Evolutionary conservation across 2,797 vertebrate genomes (phyloP).

Genomic region (Bufotes viridis): DNA sequence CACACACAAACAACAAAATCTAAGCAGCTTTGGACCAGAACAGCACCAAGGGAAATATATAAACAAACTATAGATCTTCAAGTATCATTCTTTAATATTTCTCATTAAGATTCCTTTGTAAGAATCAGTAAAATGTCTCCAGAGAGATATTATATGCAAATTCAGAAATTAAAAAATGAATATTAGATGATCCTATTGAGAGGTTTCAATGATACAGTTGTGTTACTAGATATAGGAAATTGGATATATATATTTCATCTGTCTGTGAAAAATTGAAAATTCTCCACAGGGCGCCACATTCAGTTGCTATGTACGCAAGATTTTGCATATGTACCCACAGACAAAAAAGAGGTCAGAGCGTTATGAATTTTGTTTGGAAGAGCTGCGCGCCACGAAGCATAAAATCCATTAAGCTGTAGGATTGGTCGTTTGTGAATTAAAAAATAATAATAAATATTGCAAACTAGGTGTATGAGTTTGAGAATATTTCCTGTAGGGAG

Average conservation of each 20-base stretch:
- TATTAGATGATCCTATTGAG: slow-evolving; percentile 77
- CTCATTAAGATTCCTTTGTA: slow-evolving; percentile 73
- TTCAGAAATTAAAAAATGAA: slow-evolving; percentile 78
- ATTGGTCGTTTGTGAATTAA: slow-evolving; percentile 20
- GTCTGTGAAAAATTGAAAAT: slow-evolving; percentile 68
- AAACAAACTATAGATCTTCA: slow-evolving; percentile 75
- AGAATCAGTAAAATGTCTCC: slow-evolving; percentile 71
- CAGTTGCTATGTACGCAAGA: slow-evolving; percentile 58
- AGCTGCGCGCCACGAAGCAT: slow-evolving; percentile 10
- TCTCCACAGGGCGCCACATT: slow-evolving; percentile 65
- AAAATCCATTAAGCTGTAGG: slow-evolving; percentile 38
- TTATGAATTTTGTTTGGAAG: slow-evolving; percentile 36
- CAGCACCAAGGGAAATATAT: slow-evolving; percentile 70
- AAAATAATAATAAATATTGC: slow-evolving; percentile 50
- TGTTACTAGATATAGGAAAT: slow-evolving; percentile 68
- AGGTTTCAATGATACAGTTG: slow-evolving; percentile 72
- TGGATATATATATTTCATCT: slow-evolving; percentile 72
- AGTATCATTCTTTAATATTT: slow-evolving; percentile 75
- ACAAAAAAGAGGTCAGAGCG: slow-evolving; percentile 38
- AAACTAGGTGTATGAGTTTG: slow-evolving; percentile 37
- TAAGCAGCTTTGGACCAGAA: slow-evolving; percentile 67
- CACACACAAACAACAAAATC: slow-evolving; percentile 54
- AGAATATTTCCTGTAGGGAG: not conserved
- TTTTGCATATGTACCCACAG: slow-evolving; percentile 30
- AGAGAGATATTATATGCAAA: slow-evolving; percentile 75